Base-by-base conservation (phyloP, 2,113 vertebrate genomes). In the Cryptomyrus ogoouensis region DNA sequence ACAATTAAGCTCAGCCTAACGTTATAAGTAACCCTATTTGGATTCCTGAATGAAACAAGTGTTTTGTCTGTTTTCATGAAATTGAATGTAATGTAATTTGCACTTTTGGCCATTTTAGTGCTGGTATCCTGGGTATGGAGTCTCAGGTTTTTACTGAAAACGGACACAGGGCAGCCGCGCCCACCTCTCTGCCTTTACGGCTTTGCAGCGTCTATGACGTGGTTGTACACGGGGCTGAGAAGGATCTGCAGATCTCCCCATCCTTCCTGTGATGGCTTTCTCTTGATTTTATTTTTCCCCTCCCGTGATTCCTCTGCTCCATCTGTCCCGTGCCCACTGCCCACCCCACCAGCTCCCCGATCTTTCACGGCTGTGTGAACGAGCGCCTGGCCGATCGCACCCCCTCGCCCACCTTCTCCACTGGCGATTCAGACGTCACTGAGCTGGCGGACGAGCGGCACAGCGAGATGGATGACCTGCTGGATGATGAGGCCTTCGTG, bases 351-450 rank as follows among this genome's bases (percentile, higher is more conserved):
- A 99, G 98, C 96, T 98, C 98, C 93, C 98, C 98, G 93, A 99
- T 99, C 94, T 99, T 99, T 97, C 96, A 99, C 46, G 98, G 98
- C 94, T 99, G 98, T 89, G 98, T 99, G 90, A 99, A 99, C 88
- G 98, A 99, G 96, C 98, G 93, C 91, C 96, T 99, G 94, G 96
- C 97, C 6, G 98, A 99, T 94, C 98, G 98, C 95, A 99, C 98
- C n/a, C 98, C 98, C 91, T 99, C 98, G 86, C 98, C 98, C 91
- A 99, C 98, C 94, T 98, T 99, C 96, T 99, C 98, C 94, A 98
- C 98, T 92, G 98, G 97, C 10, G 98, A 99, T 94, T 99, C 98
- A 0, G 98, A 99, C 96, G 97, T 99, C 96, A 99, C 98, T 0
- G 98, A 99, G 94, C 95, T 99, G 95, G 98, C 98, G 4, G 98